Base-by-base conservation (phyloP, 2,797 vertebrate species). In the Pangasius krempfi region DNA sequence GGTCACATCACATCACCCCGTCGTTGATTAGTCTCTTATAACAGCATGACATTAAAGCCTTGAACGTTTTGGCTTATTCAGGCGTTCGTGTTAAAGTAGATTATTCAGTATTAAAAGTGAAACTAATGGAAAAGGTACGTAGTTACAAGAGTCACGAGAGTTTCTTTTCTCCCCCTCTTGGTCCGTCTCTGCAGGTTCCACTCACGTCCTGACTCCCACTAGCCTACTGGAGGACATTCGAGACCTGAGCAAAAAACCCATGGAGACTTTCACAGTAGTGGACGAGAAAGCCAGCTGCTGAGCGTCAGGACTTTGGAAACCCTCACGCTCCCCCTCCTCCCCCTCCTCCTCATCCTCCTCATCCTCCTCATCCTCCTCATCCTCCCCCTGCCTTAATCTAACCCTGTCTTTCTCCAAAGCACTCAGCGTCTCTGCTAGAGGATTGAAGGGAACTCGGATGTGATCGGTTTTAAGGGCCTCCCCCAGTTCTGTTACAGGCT, bases 171-270 rank as follows among this genome's bases (percentile, higher is more conserved):
- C 8, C 16, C 3, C 2, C 0, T 16, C 75, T 85, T 91, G 54
- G 25, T 5, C n/a, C 40, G 75, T 91, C 27, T 82, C 68, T 86
- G 5, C 92, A 99, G 99, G 99, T 88, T 99, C 98, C 62, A 98
- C 98, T 13, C 98, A 99, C 92, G 95, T 98, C 94, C 92, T 98
- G 92, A 99, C 98, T 82, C 98, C 99, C 50, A 96, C 85, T 89
- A 93, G 93, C 85, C 96, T 99, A 79, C 94, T 99, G 94, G 95
- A 98, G 89, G 97, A 99, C 89, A 97, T 99, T 91, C 98, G 98
- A 94, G 96, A 93, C 84, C 96, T 99, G 92, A 98, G 93, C 94
- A 98, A 97, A 93, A 90, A 94, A 2, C 95, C 96, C n/a, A 89
- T 97, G 95, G 97, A 99, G 89, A 93, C 89, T 54, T 95, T 98